Percentiles rank a stretch among this genome's conserved stretches.
phyloP scores from a whole-genome alignment of 2,888 invertebrate species.

The Cephus pulcher region DNA sequence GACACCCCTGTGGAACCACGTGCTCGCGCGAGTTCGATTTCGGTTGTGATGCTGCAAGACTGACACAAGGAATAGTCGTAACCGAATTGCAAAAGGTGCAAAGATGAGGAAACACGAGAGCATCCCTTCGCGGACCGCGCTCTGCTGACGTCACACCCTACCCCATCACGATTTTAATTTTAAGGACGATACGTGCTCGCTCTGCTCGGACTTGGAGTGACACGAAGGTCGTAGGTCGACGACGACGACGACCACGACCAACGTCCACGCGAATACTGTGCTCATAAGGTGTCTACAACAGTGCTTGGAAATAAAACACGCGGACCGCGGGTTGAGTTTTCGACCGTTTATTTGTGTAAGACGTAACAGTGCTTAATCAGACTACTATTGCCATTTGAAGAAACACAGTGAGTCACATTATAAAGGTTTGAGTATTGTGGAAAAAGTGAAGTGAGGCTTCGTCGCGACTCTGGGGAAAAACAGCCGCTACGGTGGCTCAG shows the following conservation, averaged over 20 bases:
- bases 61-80: constrained; percentile 25
- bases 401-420: neutral
- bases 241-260: neutral
- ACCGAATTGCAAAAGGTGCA: neutral
- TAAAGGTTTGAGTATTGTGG: neutral
- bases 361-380: neutral
- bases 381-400: neutral
- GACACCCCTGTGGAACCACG: constrained; percentile 29
- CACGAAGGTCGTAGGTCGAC: neutral
- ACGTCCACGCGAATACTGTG: neutral
- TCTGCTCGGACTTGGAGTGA: neutral
- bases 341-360: neutral
- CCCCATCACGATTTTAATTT: constrained; percentile 1
- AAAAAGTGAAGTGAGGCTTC: constrained; percentile 49
- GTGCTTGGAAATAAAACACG: neutral
- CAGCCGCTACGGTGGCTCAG: constrained; percentile 70
- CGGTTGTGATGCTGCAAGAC: constrained; percentile 34
- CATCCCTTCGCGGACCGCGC: constrained; percentile 39
- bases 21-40: constrained; percentile 22
- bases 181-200: constrained; percentile 1
- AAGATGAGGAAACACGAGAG: constrained; percentile 59
- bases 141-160: constrained; percentile 54
- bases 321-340: neutral
- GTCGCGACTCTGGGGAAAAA: constrained; percentile 63
- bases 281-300: neutral